Percentiles rank a stretch among this genome's conserved stretches.
Evolutionary conservation across 2,797 vertebrate genomes (phyloP).

Genomic region (Acanthornis magna): DNA sequence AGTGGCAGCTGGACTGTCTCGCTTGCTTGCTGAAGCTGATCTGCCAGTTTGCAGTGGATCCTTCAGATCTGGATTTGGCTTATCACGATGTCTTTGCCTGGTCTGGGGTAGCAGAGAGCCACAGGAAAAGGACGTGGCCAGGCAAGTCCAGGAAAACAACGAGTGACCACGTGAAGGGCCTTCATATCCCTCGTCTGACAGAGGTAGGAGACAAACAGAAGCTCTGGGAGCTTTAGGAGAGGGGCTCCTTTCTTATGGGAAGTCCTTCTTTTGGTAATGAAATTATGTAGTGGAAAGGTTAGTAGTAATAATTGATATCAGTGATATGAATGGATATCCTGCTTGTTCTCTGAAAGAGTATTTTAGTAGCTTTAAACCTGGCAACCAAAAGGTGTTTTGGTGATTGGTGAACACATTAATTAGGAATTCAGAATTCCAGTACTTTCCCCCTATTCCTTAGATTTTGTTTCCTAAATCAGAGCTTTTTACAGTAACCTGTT

Average conservation of each 20-base stretch:
- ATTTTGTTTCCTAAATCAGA: background rate
- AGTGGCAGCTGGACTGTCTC: conserved; percentile 98
- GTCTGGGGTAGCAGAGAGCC: conserved; percentile 90
- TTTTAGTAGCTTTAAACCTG: background rate
- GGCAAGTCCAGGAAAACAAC: conserved; percentile 92
- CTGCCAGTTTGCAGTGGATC: conserved; percentile 98
- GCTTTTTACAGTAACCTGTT: background rate
- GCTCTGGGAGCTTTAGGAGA: background rate
- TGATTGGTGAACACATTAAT: background rate
- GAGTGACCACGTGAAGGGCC: conserved; percentile 91
- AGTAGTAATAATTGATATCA: background rate
- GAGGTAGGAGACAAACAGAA: conserved; percentile 77
- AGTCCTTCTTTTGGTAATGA: background rate
- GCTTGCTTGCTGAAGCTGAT: conserved; percentile 97
- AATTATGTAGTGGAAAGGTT: background rate
- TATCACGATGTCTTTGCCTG: conserved; percentile 98
- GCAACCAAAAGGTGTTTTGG: background rate
- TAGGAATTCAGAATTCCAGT: background rate
- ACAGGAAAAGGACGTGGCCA: conserved; percentile 93
- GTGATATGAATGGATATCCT: background rate
- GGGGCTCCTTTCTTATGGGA: background rate
- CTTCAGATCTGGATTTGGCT: conserved; percentile 93
- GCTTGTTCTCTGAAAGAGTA: background rate
- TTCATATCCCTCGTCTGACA: conserved; percentile 96
- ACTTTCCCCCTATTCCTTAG: background rate